phyloP scores from a whole-genome alignment of 2,113 vertebrate genomes.

The Myrmophylax atrothorax region DNA sequence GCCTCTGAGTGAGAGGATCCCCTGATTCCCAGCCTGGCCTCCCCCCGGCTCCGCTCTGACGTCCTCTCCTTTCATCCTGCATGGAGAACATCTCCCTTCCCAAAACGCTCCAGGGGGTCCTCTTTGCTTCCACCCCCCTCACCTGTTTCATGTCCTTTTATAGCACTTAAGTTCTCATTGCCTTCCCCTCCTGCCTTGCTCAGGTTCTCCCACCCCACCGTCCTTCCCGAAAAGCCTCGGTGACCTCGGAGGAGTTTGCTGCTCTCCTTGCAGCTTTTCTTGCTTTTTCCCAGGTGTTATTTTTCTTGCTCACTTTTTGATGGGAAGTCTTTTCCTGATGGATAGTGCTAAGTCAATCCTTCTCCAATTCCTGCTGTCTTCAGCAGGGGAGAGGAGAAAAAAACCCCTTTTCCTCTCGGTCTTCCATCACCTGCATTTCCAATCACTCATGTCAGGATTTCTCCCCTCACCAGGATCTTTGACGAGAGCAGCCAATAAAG shows the following conservation, averaged over 20 bases:
- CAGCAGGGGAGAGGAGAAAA: constrained; percentile 19
- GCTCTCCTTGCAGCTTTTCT: background rate
- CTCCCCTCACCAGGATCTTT: constrained; percentile 3
- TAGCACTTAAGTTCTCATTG: background rate
- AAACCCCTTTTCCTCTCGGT: background rate
- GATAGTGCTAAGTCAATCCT: constrained; percentile 54
- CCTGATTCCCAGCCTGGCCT: rapidly evolving
- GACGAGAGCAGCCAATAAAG: background rate
- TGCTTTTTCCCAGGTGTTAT: background rate
- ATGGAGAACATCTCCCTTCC: background rate
- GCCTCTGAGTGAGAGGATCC: background rate
- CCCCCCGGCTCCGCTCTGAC: background rate
- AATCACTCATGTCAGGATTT: constrained; percentile 57
- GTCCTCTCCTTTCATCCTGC: background rate
- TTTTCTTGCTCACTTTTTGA: constrained; percentile 62
- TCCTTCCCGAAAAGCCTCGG: background rate
- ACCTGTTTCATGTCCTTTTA: background rate
- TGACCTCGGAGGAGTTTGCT: background rate
- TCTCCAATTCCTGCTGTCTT: constrained; percentile 53
- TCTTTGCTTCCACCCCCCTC: background rate
- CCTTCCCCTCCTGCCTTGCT: background rate
- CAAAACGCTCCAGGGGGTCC: rapidly evolving
- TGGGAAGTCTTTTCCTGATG: constrained; percentile 66
- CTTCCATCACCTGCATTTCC: constrained; percentile 45
- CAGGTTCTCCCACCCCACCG: background rate